Evolutionary conservation across 2,113 vertebrate genomes (phyloP).

Genomic region (Thinocorus orbignyianus): DNA sequence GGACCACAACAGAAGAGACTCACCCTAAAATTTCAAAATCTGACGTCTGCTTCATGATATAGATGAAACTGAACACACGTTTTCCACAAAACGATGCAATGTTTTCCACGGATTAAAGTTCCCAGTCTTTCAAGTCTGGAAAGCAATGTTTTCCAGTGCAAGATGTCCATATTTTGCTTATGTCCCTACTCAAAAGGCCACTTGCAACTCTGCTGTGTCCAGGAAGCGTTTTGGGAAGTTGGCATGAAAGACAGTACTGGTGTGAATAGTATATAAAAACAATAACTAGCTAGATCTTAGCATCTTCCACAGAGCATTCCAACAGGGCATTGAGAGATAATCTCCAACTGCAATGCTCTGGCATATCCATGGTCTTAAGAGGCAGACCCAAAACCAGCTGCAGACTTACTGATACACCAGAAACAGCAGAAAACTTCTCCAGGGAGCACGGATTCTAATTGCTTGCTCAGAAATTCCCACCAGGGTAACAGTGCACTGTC

Average conservation of each 20-base stretch:
- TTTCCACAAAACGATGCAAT: fast-evolving
- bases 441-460: too few species aligned
- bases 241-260: neutral
- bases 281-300: neutral
- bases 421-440: neutral
- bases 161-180: neutral
- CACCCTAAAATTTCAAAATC: neutral
- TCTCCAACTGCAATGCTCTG: neutral
- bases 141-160: neutral
- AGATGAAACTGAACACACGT: neutral
- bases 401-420: neutral
- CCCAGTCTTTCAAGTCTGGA: neutral
- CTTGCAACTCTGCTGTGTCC: neutral
- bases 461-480: neutral
- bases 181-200: neutral
- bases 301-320: neutral
- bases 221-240: neutral
- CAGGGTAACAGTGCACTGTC: neutral
- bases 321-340: neutral
- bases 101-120: neutral
- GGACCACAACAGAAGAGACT: too few species aligned
- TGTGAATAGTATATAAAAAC: neutral
- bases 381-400: neutral
- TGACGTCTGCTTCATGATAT: neutral
- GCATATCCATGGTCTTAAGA: neutral